Evolutionary conservation across 2,113 vertebrate genomes (phyloP), one percentile per base, ranked within the genome.

Genomic region (Psittacula cyanocephala): DNA sequence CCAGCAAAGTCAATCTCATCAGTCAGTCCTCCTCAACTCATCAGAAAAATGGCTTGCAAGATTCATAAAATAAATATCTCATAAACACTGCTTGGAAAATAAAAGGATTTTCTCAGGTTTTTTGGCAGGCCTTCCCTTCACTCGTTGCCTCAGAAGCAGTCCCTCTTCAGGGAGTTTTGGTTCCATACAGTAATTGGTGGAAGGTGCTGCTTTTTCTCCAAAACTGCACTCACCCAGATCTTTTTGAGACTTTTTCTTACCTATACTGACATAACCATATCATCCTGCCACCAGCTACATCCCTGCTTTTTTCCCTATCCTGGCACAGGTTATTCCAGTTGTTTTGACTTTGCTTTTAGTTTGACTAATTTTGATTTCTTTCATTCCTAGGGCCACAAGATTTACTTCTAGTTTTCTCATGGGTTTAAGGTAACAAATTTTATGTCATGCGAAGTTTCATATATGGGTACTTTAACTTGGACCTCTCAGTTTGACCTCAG

Each of bases 1-100:
- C 88, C 68, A 88, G 64, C 5, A 5, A 88, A 94, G 90, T 91
- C 82, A 80, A 77, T 93, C 79, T 78, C 28, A 2, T 33, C 39
- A 96, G 71, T 43, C 89, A 80, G 39, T 85, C 46, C 60, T 81
- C 79, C 57, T 70, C 85, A 91, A 69, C 41, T 88, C 77, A 64
- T 85, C 68, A 91, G 43, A 80, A 10, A 37, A 86, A 64, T 44
- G 82, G 39, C 15, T 94, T 84, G 57, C 82, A 77, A 86, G 80
- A 93, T 46, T 88, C 63, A 77, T 83, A 80, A 87, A 94, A 91
- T 46, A 77, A 81, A 68, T 60, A 94, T 53, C 85, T 72, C 43
- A 35, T 39, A 65, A 27, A 78, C 9, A 50, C 33, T 19, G 35
- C 47, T 50, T 84, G 77, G 78, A 91, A 91, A 89, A 87, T 19